Conservation (phyloP, 2,888 invertebrate species). For the Opisthograptis luteolata region DNA sequence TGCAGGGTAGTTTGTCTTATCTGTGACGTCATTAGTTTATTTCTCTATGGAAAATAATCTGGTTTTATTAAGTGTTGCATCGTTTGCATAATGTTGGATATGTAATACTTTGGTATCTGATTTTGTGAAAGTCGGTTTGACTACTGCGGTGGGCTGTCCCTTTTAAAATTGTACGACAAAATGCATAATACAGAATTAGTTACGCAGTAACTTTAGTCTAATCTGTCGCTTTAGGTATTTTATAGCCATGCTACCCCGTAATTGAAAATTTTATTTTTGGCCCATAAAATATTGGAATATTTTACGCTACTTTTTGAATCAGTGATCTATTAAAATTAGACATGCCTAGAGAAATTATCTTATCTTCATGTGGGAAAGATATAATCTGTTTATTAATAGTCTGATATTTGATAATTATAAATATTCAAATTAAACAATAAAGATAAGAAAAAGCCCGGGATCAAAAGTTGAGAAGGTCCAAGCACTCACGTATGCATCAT, state of each 20-base stretch:
- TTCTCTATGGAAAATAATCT: slow-evolving; percentile 23
- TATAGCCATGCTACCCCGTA: slow-evolving; percentile 1
- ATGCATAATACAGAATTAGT: no score
- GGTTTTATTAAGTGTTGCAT: slow-evolving; percentile 26
- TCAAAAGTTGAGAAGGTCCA: neutral
- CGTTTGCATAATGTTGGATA: slow-evolving; percentile 26
- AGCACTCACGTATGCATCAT: no score
- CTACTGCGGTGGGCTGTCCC: neutral
- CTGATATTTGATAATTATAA: no score
- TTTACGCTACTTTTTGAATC: neutral
- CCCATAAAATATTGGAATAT: no score
- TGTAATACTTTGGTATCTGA: slow-evolving; percentile 18
- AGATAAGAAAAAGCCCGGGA: neutral
- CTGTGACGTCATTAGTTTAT: slow-evolving; percentile 62
- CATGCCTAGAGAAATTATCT: neutral
- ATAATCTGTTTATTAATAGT: neutral
- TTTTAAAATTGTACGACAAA: neutral
- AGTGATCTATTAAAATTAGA: slow-evolving; percentile 1
- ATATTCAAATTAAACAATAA: no score
- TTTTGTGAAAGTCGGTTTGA: neutral
- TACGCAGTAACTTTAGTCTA: no score
- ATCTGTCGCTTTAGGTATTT: no score
- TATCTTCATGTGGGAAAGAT: slow-evolving; percentile 5
- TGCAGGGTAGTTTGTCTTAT: slow-evolving; percentile 73
- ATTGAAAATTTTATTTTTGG: no score